A percentile compares a stretch with the other conserved stretches of the same genome.
Conservation (phyloP, 2,888 invertebrate species). For the Eristalis intricaria region DNA sequence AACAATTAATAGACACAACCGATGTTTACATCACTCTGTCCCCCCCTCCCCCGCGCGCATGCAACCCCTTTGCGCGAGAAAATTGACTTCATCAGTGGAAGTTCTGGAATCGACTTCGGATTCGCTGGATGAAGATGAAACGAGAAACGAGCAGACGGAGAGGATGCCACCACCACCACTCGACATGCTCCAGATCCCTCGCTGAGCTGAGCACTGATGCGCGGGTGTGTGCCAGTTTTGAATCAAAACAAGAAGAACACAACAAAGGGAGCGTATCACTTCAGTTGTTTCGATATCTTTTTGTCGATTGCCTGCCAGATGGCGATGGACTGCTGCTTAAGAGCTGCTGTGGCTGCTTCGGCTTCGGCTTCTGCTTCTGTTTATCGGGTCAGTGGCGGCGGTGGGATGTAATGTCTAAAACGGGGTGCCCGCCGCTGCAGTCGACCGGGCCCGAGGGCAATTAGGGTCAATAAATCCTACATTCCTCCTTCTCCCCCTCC, state of each 20-base stretch:
- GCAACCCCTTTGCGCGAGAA: conserved; percentile 26
- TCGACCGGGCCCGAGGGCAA: conserved; percentile 64
- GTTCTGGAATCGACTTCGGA: background rate
- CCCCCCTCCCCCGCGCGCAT: background rate
- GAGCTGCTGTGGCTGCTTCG: conserved; percentile 12
- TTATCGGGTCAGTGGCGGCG: background rate
- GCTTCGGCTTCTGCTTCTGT: background rate
- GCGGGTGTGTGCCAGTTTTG: background rate
- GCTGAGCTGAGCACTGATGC: background rate
- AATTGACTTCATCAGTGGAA: conserved; percentile 41
- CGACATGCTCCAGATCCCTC: background rate
- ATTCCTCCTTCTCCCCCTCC: background rate
- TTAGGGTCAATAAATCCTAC: conserved; percentile 71
- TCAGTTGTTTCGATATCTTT: conserved; percentile 38
- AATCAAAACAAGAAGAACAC: conserved; percentile 8
- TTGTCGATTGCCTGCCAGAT: conserved; percentile 44
- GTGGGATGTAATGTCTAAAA: conserved; percentile 46
- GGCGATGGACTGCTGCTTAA: conserved; percentile 17
- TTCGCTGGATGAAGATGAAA: background rate
- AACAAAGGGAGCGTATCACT: conserved; percentile 8
- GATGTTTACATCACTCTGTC: conserved; percentile 30
- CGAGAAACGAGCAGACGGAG: conserved; percentile 3
- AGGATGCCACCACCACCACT: background rate
- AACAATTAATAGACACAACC: conserved; percentile 45
- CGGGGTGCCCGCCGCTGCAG: conserved; percentile 37